Base-by-base conservation (phyloP, 2,797 vertebrate genomes). In the Ciconia nigra region DNA sequence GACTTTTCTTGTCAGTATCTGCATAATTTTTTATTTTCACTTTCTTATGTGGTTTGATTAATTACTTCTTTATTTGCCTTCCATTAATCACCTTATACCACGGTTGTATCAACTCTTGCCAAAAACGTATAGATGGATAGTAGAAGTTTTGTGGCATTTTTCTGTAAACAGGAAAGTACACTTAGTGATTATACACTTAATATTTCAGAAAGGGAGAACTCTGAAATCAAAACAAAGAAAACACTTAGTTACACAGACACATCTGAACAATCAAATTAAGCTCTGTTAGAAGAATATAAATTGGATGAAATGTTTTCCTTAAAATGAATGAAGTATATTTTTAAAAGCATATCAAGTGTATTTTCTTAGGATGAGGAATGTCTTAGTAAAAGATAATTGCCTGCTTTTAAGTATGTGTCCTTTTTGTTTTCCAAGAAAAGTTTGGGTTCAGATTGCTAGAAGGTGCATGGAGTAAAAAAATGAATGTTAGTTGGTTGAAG, bases 1-100 rank as follows among this genome's bases (percentile, higher is more conserved):
- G 91, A 88, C 87, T 97, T 98, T 95, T 92, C 85, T 93, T 97
- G 96, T 95, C 85, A 96, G 89, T 94, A 70, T 92, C 78, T 78
- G 80, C 66, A 96, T 97, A 6, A 86, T 93, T 97, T 95, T 97
- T 96, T 92, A 81, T 94, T 94, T 93, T 90, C 70, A 58, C 39
- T 97, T 97, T 98, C 93, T 95, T 97, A 79, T 84, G 62, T 81
- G 69, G 71, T 88, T 97, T 98, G 97, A 98, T 98, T 98, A 97
- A 98, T 98, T 97, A 97, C 58, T 94, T 82, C 83, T 95, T 96
- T 97, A 97, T 97, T 98, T 98, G 87, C 90, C 92, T 97, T 96
- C 77, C 95, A 97, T 98, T 98, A 98, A 98, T 98, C 95, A 97
- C 92, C 76, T 97, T 95, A 61, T 73, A 79, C 90, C 90, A 88